Percentiles rank a stretch among this genome's conserved stretches.
Evolutionary conservation across 2,113 vertebrate species (phyloP).

Genomic region (Psophia crepitans): DNA sequence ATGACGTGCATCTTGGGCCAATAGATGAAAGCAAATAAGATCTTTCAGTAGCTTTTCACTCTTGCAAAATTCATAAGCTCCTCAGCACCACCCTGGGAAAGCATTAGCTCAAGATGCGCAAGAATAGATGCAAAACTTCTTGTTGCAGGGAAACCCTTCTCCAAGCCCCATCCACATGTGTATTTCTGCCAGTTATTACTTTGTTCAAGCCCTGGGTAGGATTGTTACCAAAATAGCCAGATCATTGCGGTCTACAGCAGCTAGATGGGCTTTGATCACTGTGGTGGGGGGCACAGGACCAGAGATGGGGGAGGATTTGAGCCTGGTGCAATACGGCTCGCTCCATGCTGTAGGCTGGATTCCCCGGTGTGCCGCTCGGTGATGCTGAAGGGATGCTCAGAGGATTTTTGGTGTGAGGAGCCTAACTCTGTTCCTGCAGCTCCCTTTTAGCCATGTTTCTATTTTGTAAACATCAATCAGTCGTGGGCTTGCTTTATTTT

Average conservation of each 20-base stretch:
- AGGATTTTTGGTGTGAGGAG: neutral
- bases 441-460: neutral
- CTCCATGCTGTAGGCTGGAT: neutral
- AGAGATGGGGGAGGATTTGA: neutral
- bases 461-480: neutral
- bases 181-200: neutral
- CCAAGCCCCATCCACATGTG: neutral
- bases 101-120: neutral
- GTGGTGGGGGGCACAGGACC: neutral
- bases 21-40: slow-evolving; percentile 51
- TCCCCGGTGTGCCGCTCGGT: rapidly evolving
- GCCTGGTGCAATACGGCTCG: neutral
- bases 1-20: slow-evolving; percentile 13
- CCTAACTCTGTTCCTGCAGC: neutral
- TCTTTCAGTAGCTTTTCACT: slow-evolving; percentile 35
- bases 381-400: neutral
- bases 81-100: slow-evolving; percentile 11
- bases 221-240: neutral
- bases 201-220: neutral
- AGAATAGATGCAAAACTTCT: neutral
- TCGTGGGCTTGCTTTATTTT: neutral
- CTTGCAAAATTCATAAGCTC: slow-evolving; percentile 44
- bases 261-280: neutral
- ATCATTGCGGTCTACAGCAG: neutral
- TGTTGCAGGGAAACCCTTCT: neutral